A percentile compares a stretch with the other conserved stretches of the same genome.
Evolutionary conservation across 2,888 invertebrate genomes (phyloP).

Genomic region (Chymomyza fuscimana): DNA sequence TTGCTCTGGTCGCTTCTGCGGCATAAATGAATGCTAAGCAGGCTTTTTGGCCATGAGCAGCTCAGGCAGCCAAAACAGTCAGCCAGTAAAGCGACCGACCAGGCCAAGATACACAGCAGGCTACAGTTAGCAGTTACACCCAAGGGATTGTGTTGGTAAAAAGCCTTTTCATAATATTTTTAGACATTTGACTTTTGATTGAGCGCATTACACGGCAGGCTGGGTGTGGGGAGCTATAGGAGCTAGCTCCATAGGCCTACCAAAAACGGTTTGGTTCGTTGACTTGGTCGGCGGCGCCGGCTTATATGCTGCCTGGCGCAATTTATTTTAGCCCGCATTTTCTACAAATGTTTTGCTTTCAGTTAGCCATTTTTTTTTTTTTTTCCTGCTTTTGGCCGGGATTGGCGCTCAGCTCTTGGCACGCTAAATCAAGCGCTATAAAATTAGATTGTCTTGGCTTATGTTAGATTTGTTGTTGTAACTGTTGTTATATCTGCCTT

Average conservation of each 20-base stretch:
- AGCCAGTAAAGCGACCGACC: constrained; percentile 15
- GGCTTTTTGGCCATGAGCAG: constrained; percentile 37
- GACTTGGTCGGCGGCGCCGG: constrained; percentile 14
- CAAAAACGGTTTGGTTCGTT: neutral
- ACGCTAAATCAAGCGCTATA: constrained; percentile 47
- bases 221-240: constrained; percentile 7
- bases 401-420: constrained; percentile 7
- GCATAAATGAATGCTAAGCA: constrained; percentile 74
- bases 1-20: constrained; percentile 13
- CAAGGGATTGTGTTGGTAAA: constrained; percentile 48
- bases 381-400: neutral
- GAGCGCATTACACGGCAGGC: constrained; percentile 68
- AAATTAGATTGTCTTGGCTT: constrained; percentile 73
- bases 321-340: constrained; percentile 62
- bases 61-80: constrained; percentile 21
- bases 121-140: constrained; percentile 12
- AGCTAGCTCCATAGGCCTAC: constrained; percentile 6
- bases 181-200: constrained; percentile 74
- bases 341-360: constrained; percentile 15
- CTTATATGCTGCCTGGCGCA: constrained; percentile 68
- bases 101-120: constrained; percentile 18
- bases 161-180: constrained; percentile 74
- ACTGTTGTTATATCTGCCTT: neutral
- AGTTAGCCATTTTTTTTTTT: neutral
- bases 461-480: constrained; percentile 51